phyloP scores from a whole-genome alignment of 2,888 invertebrate species.

The Dicyrtomina minuta region DNA sequence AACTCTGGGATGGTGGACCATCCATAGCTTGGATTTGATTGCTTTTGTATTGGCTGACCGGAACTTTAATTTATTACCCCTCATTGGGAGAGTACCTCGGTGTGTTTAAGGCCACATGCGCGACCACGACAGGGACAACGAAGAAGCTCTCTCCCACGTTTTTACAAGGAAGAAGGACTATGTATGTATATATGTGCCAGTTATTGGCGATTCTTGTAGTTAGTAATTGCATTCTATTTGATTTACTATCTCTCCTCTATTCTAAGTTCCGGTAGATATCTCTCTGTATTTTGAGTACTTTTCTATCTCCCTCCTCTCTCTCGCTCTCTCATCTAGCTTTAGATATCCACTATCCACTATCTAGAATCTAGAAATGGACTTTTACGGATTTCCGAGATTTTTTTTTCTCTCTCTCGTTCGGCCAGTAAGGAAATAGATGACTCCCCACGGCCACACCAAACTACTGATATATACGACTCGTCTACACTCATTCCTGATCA shows the following conservation, averaged over 20 bases:
- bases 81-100: background rate
- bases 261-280: too few relatives aligned
- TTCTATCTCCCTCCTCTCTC: background rate
- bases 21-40: background rate
- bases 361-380: background rate
- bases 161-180: too few relatives aligned
- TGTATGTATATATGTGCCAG: background rate
- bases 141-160: background rate
- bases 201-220: background rate
- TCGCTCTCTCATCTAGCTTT: background rate
- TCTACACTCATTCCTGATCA: background rate
- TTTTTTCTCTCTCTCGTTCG: constrained; percentile 2
- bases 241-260: constrained; percentile 12
- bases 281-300: background rate
- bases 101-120: constrained; percentile 1
- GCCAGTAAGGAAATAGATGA: constrained; percentile 26
- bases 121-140: too few relatives aligned
- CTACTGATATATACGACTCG: background rate
- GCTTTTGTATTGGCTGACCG: constrained; percentile 16
- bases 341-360: background rate
- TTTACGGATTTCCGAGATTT: background rate
- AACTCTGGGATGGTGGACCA: too few relatives aligned
- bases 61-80: constrained; percentile 11
- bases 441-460: constrained; percentile 15
- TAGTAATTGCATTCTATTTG: constrained; percentile 1